phyloP scores from a whole-genome alignment of 2,797 vertebrate species.

The Pseudomugil gertrudae region DNA sequence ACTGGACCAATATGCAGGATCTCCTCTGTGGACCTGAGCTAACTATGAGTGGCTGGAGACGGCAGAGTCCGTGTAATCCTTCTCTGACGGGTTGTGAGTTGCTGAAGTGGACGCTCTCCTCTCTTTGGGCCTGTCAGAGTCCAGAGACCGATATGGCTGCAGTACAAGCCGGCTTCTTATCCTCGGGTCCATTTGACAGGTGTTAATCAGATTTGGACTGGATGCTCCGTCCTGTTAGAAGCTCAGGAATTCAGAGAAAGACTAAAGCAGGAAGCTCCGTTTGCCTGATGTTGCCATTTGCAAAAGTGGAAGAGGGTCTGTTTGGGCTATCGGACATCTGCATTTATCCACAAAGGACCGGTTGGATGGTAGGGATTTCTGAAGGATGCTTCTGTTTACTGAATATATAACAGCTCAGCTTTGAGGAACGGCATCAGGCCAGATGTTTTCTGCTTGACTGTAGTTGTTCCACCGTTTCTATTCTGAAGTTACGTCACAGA shows the following conservation, averaged over 20 bases:
- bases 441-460: not conserved
- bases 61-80: conserved; percentile 25
- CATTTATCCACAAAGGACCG: not conserved
- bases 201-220: not conserved
- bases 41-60: conserved; percentile 16
- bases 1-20: conserved; percentile 3
- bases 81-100: conserved; percentile 33
- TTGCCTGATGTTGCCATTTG: conserved; percentile 1
- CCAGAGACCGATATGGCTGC: conserved; percentile 27
- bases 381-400: not conserved
- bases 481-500: not conserved
- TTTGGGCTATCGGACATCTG: too few relatives aligned
- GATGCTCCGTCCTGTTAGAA: not conserved
- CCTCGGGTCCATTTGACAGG: not conserved
- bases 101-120: conserved; percentile 37
- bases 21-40: conserved; percentile 32
- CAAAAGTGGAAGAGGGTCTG: too few relatives aligned
- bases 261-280: conserved; percentile 5
- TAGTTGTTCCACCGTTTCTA: too few relatives aligned
- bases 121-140: not conserved
- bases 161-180: not conserved
- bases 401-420: not conserved
- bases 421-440: not conserved
- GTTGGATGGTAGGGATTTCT: not conserved
- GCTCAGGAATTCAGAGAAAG: not conserved